These are phyloP conservation scores for Peromyscus maniculatus DNA, from an alignment of 2,113 vertebrate species.

Conservation along the genomic window DNA sequence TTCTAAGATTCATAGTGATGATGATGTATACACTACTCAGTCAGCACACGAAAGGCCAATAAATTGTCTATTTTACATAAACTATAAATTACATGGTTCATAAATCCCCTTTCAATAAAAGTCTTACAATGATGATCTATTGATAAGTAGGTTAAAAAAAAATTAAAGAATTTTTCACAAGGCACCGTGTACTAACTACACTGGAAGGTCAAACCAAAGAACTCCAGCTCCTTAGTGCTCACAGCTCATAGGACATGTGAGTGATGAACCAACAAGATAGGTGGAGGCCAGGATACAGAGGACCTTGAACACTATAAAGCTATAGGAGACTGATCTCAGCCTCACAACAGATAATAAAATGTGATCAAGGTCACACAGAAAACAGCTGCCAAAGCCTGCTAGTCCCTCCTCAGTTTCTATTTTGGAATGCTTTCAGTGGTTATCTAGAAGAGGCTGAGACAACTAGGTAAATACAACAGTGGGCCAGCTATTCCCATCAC, in stretches of 20 bases:
- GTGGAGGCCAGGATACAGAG: conserved; percentile 29
- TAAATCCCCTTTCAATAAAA: conserved; percentile 23
- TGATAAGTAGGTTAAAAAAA: neutral
- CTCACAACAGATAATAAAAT: neutral
- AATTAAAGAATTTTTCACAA: neutral
- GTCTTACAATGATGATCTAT: neutral
- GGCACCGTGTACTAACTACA: neutral
- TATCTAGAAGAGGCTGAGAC: neutral
- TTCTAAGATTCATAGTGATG: neutral
- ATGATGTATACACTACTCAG: neutral
- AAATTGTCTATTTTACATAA: neutral
- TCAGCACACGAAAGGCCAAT: conserved; percentile 16
- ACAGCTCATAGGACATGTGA: neutral
- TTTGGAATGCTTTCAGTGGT: neutral
- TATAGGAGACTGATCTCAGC: neutral
- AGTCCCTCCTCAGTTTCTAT: neutral
- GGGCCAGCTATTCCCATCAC: neutral
- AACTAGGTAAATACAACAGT: neutral
- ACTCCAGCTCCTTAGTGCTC: neutral
- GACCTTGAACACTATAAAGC: neutral
- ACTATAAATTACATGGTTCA: neutral
- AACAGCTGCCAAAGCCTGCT: conserved; percentile 4
- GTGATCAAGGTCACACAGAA: neutral
- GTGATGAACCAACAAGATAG: neutral
- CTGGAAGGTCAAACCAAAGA: conserved; percentile 4